Evolutionary conservation across 2,113 vertebrate species (phyloP), one percentile per base, ranked within the genome.

Genomic region (Phrynosoma blainvillii): DNA sequence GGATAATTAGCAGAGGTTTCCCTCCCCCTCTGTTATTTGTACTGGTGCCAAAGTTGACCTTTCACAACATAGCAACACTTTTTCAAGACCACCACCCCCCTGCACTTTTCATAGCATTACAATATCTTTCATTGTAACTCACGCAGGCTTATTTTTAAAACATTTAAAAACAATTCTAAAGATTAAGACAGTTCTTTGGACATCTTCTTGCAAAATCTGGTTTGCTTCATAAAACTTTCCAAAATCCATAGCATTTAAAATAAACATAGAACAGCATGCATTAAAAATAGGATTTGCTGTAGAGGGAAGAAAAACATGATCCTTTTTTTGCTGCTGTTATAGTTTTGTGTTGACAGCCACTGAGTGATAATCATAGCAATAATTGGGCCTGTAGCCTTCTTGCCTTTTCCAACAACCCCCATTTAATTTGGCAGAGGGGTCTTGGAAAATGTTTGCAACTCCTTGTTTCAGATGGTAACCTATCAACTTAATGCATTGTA

Each of bases 171-270:
- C 4, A 88, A 12, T 0, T 78, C 54, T 12, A 18, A 47, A 86
- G 66, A 32, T 59, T 32, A 30, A 70, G 18, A 74, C 25, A 79
- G 11, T 82, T 13, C 79, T 59, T 87, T 79, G 87, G 32, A 30
- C 11, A 79, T 4, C 32, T 77, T 59, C 0, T 78, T 70, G 4
- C 56, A 12, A 74, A 85, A 91, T 62, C 90, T 86, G 1, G 3
- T 65, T 79, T 91, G 4, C 21, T 62, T 87, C 78, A 89, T 27
- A 59, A 20, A 76, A 80, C 42, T 52, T 90, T 88, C 66, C 59
- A 79, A 92, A 85, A 79, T 85, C 2, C 32, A 84, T 70, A 78
- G 73, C 73, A 14, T 86, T 76, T 86, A 30, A 85, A 83, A 90
- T 81, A 87, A 86, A 88, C 76, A 88, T 12, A 79, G 54, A 73